phyloP scores from a whole-genome alignment of 2,888 invertebrate genomes.

The Salpingus planirostris region DNA sequence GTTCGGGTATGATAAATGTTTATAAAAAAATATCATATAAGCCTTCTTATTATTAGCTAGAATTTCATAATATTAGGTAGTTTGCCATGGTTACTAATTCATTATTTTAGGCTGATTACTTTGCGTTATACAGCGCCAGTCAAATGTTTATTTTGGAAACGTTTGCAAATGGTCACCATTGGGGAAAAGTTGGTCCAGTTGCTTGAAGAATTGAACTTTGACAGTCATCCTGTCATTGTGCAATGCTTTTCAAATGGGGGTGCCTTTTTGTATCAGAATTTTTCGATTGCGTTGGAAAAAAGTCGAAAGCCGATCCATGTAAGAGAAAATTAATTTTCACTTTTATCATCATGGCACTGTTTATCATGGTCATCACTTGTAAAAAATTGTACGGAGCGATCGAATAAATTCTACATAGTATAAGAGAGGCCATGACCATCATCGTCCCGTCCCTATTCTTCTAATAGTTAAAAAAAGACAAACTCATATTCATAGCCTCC shows the following conservation, averaged over 20 bases:
- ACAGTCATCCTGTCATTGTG: conserved; percentile 62
- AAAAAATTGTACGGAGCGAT: too few relatives aligned
- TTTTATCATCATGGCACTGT: too few relatives aligned
- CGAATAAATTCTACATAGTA: too few relatives aligned
- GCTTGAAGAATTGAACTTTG: conserved; percentile 56
- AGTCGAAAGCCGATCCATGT: conserved; percentile 47
- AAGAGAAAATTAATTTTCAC: too few relatives aligned
- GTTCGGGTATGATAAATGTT: conserved; percentile 7
- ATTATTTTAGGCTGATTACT: conserved; percentile 54
- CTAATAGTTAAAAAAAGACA: too few relatives aligned
- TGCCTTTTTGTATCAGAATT: conserved; percentile 59
- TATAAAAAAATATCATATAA: too few relatives aligned
- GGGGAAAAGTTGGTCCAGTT: conserved; percentile 57
- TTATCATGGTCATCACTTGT: too few relatives aligned
- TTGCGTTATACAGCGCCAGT: conserved; percentile 62
- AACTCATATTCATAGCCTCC: too few relatives aligned
- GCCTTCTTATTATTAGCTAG: too few relatives aligned
- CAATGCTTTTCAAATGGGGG: conserved; percentile 74
- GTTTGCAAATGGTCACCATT: conserved; percentile 50
- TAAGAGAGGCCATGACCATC: too few relatives aligned
- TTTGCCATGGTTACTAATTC: neutral
- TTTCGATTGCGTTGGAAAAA: conserved; percentile 51
- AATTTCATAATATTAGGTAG: neutral
- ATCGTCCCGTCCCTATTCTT: too few relatives aligned
- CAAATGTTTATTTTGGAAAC: conserved; percentile 55